phyloP scores from a whole-genome alignment of 2,797 vertebrate species.

The Diglossa cyanea region DNA sequence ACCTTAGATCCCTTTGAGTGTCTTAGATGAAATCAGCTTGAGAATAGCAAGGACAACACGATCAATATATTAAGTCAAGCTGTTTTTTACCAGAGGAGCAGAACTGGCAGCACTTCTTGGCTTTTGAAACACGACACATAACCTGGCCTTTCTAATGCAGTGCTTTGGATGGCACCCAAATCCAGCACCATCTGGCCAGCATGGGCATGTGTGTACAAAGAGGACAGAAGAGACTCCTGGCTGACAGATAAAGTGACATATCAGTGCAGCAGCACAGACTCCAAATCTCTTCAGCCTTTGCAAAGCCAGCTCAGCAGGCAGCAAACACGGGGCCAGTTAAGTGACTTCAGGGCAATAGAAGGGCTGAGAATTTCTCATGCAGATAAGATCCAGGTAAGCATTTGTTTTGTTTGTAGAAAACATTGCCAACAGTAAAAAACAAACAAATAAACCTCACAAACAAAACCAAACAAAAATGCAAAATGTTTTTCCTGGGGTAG shows the following conservation, averaged over 20 bases:
- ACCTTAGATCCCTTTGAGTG: background rate
- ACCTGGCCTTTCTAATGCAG: constrained; percentile 19
- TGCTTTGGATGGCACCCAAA: constrained; percentile 70
- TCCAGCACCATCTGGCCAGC: constrained; percentile 77
- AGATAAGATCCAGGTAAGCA: background rate
- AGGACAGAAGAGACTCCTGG: constrained; percentile 37
- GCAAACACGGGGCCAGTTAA: background rate
- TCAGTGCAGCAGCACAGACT: background rate
- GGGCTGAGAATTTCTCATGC: background rate
- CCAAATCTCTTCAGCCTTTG: background rate
- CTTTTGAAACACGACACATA: constrained; percentile 37
- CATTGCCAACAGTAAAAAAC: background rate
- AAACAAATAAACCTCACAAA: background rate
- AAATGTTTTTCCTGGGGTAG: background rate
- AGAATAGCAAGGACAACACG: background rate
- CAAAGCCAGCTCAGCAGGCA: background rate
- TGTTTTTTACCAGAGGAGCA: constrained; percentile 9
- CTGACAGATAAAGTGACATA: background rate
- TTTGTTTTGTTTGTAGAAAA: background rate
- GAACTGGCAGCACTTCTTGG: constrained; percentile 32
- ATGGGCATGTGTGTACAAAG: constrained; percentile 44
- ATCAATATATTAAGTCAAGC: constrained; percentile 39
- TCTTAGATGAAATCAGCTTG: background rate
- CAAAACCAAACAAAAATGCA: background rate
- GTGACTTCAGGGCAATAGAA: background rate